Conservation (phyloP, 2,113 vertebrate genomes). For the Micronycteris hirsuta region DNA sequence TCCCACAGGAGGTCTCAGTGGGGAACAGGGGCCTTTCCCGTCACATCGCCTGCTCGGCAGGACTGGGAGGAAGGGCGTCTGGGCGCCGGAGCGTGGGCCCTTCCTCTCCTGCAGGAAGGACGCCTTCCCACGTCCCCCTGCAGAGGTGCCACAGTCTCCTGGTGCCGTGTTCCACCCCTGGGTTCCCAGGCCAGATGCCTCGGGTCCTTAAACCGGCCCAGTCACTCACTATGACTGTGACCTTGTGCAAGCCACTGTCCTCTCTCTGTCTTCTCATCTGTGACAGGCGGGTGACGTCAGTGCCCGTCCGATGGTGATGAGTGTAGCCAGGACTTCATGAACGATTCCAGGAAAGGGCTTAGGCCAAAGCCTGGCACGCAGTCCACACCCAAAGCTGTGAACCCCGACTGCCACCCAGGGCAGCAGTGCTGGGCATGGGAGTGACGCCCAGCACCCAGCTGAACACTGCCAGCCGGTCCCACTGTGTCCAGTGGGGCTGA, state of each 20-base stretch:
- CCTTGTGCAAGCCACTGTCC: neutral
- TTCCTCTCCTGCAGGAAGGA: too few relatives aligned
- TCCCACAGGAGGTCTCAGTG: neutral
- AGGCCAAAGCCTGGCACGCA: neutral
- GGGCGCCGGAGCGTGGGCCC: neutral
- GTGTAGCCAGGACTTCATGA: rapidly evolving
- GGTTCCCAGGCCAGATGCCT: neutral
- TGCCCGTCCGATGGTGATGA: rapidly evolving
- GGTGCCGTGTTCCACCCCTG: rapidly evolving
- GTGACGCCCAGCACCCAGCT: neutral
- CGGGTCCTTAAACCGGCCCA: neutral
- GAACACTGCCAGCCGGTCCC: neutral
- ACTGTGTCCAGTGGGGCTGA: neutral
- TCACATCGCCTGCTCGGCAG: rapidly evolving
- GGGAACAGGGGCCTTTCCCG: too few relatives aligned
- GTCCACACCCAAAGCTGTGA: neutral
- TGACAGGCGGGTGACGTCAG: neutral
- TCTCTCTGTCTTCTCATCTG: neutral
- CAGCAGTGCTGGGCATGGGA: rapidly evolving
- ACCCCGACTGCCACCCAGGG: rapidly evolving
- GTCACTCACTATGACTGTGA: neutral
- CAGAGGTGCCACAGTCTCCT: neutral
- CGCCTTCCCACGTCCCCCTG: rapidly evolving
- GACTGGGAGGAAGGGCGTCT: neutral
- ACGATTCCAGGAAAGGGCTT: rapidly evolving